Conservation (phyloP, 2,888 invertebrate genomes). For the Tetheella fluctuosa region DNA sequence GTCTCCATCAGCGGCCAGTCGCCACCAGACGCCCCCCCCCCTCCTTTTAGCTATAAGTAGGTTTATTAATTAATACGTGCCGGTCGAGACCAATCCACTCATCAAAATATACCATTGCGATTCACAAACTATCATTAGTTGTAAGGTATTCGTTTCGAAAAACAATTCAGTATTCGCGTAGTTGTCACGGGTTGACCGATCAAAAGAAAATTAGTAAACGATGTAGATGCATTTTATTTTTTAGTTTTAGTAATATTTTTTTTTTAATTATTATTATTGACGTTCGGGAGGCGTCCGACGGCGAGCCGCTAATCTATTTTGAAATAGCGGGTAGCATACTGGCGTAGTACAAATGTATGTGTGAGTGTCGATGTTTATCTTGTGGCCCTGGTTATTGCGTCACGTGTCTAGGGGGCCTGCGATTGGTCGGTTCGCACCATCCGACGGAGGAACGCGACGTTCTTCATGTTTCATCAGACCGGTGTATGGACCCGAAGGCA, state of each 20-base stretch:
- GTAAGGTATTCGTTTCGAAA: slow-evolving; percentile 40
- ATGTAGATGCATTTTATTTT: slow-evolving; percentile 65
- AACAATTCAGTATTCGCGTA: slow-evolving; percentile 62
- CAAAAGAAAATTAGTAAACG: slow-evolving; percentile 53
- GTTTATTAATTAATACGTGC: slow-evolving; percentile 46
- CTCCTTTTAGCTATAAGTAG: slow-evolving; percentile 66
- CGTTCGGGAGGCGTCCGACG: slow-evolving; percentile 61
- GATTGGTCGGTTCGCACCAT: slow-evolving; percentile 21
- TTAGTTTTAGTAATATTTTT: slow-evolving; percentile 60
- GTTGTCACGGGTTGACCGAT: slow-evolving; percentile 50
- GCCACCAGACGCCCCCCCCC: slow-evolving; percentile 57
- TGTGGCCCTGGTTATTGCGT: slow-evolving; percentile 43
- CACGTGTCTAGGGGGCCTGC: slow-evolving; percentile 29
- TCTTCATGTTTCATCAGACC: background rate
- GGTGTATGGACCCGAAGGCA: background rate
- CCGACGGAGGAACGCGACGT: slow-evolving; percentile 3
- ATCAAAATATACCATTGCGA: slow-evolving; percentile 29
- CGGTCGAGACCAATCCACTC: slow-evolving; percentile 43
- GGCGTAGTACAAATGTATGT: slow-evolving; percentile 80
- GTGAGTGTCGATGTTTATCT: slow-evolving; percentile 54
- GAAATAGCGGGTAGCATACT: slow-evolving; percentile 74
- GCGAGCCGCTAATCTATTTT: slow-evolving; percentile 47
- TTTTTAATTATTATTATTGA: slow-evolving; percentile 51
- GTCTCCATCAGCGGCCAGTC: slow-evolving; percentile 40
- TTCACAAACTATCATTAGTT: slow-evolving; percentile 58